phyloP scores from a whole-genome alignment of 2,888 invertebrate genomes.

The Hedya salicella region DNA sequence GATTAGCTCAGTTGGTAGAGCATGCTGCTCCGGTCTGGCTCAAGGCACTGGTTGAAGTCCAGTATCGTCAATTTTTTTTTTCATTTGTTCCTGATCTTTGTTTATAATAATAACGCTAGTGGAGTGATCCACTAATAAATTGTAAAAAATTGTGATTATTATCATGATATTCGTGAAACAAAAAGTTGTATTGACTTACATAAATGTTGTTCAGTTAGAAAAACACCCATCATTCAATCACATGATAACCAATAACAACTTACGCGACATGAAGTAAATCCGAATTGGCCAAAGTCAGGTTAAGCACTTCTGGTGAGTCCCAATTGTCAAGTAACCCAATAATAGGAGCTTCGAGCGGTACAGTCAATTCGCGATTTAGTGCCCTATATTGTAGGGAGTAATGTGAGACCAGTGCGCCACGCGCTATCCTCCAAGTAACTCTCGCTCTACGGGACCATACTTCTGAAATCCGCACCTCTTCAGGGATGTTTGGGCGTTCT shows the following conservation, averaged over 20 bases:
- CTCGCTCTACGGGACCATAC: slow-evolving; percentile 78
- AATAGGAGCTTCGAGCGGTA: slow-evolving; percentile 70
- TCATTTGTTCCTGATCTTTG: too few relatives aligned
- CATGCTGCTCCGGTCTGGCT: too few relatives aligned
- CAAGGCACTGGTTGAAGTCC: too few relatives aligned
- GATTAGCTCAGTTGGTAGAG: too few relatives aligned
- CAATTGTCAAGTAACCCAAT: slow-evolving; percentile 73
- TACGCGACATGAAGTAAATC: slow-evolving; percentile 79
- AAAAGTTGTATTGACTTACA: too few relatives aligned
- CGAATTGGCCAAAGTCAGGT: slow-evolving; percentile 74
- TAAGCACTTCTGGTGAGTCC: slow-evolving; percentile 75
- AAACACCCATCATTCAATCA: not conserved
- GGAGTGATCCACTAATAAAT: too few relatives aligned
- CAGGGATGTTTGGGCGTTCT: slow-evolving; percentile 77
- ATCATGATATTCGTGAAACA: too few relatives aligned
- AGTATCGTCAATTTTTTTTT: too few relatives aligned
- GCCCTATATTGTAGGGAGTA: slow-evolving; percentile 77
- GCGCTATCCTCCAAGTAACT: slow-evolving; percentile 74
- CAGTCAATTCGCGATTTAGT: slow-evolving; percentile 65
- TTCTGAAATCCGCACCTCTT: slow-evolving; percentile 78
- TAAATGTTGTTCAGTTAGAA: too few relatives aligned
- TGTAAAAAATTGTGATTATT: too few relatives aligned
- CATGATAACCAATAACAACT: slow-evolving; percentile 53
- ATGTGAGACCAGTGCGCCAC: slow-evolving; percentile 76
- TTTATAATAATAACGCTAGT: too few relatives aligned